Evolutionary conservation across 2,797 vertebrate genomes (phyloP), one percentile per base, ranked within the genome.

Genomic region (Hypotaenidia okinawae): DNA sequence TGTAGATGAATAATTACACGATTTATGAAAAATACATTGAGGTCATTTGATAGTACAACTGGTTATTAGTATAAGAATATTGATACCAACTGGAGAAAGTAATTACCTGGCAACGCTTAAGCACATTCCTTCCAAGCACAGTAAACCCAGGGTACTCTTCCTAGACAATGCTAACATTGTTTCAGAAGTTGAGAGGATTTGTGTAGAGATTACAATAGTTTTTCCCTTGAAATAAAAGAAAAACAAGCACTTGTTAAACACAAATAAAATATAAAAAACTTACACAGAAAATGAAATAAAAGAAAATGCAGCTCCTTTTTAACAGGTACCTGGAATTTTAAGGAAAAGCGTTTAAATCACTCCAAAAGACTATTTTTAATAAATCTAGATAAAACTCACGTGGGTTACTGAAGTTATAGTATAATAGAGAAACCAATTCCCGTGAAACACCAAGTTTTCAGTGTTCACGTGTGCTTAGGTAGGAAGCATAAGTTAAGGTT

Each of bases 71-170:
- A 58, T 52, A 81, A 84, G 84, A 69, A 84, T 76, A 95, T 93
- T 88, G 66, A 78, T 84, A 90, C 25, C 27, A 86, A 81, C 23
- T 84, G 45, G 49, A 72, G 85, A 91, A 94, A 94, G 87, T 96
- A 94, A 96, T 95, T 93, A 87, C 83, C 83, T 96, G 94, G 93
- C 95, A 95, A 81, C 2, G 23, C 59, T 88, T 78, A 73, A 81
- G 70, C 43, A 86, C 78, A 75, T 90, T 91, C 27, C 13, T 94
- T 96, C 94, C 91, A 96, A 96, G 79, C 27, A 54, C 21, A 64
- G 28, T 10, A 84, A 80, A 70, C 16, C 64, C 66, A 82, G 39
- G 79, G 13, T 37, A 32, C 13, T 67, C 45, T 83, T 81, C 93
- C 62, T 23, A 64, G 68, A 74, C 11, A 5, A 63, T 61, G 25